Evolutionary conservation across 2,113 vertebrate genomes (phyloP), one percentile per base, ranked within the genome.

Genomic region (Alaudala cheleensis): DNA sequence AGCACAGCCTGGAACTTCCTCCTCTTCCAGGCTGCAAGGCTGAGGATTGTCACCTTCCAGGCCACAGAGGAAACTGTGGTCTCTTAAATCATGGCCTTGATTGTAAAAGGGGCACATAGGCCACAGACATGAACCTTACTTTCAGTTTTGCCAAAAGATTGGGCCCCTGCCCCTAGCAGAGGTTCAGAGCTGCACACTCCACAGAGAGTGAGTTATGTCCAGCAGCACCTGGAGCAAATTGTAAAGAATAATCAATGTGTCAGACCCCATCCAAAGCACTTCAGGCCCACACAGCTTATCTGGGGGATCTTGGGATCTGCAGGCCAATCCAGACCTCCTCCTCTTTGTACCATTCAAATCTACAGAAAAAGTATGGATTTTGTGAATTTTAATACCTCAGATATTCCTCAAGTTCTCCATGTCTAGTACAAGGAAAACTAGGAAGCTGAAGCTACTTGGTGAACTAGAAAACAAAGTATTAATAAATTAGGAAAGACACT

Each of bases 181-280:
- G 28, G 24, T 34, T 92, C 45, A 80, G 76, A 74, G 71, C 45
- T 61, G 51, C 29, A 26, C 11, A 11, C 10, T 34, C 37, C 47
- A 22, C 1, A 31, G 1, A 51, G 22, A 34, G 21, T 0, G 1
- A 50, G 39, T 29, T 18, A 13, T 14, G 18, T 26, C 29, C 74
- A 67, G 44, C 5, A 74, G 44, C 28, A 24, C 12, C 31, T 29
- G 25, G 7, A 17, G 6, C 29, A 51, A 9, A 39, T 33, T 60
- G 34, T 44, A 34, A 81, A 50, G 20, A 71, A 71, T 5, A 29
- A 6, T 8, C 24, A 42, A 6, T 1, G 2, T 76, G n/a, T 19
- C 8, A 5, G 65, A 39, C 11, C 12, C 39, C 2, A 4, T 21
- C 34, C 81, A 64, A 66, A 64, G 28, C 29, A 76, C 7, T 42